Base-by-base conservation (phyloP, 1,140 invertebrate species). In the Ceratoteleas bidentatus region DNA sequence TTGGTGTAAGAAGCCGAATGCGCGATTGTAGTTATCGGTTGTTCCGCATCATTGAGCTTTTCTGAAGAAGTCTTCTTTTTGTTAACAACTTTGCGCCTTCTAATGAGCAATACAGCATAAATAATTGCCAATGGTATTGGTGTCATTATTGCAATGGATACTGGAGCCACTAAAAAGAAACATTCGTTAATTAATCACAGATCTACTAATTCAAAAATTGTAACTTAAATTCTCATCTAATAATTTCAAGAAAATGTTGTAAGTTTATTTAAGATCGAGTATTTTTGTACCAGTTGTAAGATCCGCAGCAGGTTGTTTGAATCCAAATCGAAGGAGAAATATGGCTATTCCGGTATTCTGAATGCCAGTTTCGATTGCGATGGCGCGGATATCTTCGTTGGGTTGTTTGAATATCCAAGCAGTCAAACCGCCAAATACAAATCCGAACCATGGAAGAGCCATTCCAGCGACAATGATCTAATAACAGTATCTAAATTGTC, bases 341-440 rank as follows among this genome's bases (percentile, higher is more conserved):
- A 98, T 97, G 0, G 97, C 93, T 78, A 98, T 96, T 14, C 97
- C 98, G 0, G 97, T 98, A 91, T 99, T 99, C 91, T 99, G 98
- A 60, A 99, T 95, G 45, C 98, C 98, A 11, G 97, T 98, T 92
- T 99, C 98, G 69, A 99, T 95, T 6, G 96, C 94, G 84, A 99
- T 98, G 2, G 98, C 96, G 0, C 97, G 91, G 6, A 94, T 91
- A 86, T 98, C 96, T 13, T 92, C 85, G 36, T 91, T 84, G 6
- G 93, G 88, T 88, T 96, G 95, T 49, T 93, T 91, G 10, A 94
- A 92, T 2, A 95, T 11, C 36, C 90, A 87, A 0, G 96, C 94
- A 0, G 93, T 57, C 33, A 93, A 15, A 70, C 93, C 95, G 32
- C 97, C 98, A 36, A 95, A 91, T 3, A 94, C 43, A 90, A 98